Base-by-base conservation (phyloP, 1,140 invertebrate species). In the Drosophila busckii region DNA sequence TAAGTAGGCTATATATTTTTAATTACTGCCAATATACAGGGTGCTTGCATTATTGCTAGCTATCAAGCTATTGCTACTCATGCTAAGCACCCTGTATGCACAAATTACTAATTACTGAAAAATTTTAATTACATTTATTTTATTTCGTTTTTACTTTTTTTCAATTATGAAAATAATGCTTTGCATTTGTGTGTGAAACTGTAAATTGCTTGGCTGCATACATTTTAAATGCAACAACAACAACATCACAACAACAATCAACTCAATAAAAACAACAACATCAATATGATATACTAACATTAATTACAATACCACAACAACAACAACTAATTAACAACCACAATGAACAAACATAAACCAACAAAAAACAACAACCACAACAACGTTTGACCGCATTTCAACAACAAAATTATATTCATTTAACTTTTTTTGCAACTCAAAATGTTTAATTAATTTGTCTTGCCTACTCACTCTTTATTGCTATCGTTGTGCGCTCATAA, bases 271-370 rank as follows among this genome's bases (percentile, higher is more conserved):
- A 53, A 60, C 41, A 32, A 26, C 62, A 46, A 52, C 35, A 10
- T 31, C 40, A 42, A 49, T 20, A 41, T 45, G 42, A 29, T 38
- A 50, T 50, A 34, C 49, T 29, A 49, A 62, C 61, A 65, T 64
- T 68, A 68, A 64, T 68, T 64, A 49, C 49, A 49, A 53, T 42
- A 38, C 46, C 50, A 32, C 62, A 56, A 66, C 38, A 56, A 56
- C 32, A 67, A 62, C 48, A 68, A 70, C 60, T 70, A 68, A 70
- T 68, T 68, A 68, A 70, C 59, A 58, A 67, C 53, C 64, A 26
- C 61, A 64, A 59, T 41, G n/a, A 63, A 49, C 34, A 54, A 44
- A 42, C 29, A 48, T 35, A 48, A 8, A 49, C 12, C 25, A 53
- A 40, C 26, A 54, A 41, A 29, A 42, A 53, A 22, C 38, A 50